A percentile compares a stretch with the other conserved stretches of the same genome.
phyloP scores from a whole-genome alignment of 1,140 invertebrate species.

The Drosophila novamexicana region DNA sequence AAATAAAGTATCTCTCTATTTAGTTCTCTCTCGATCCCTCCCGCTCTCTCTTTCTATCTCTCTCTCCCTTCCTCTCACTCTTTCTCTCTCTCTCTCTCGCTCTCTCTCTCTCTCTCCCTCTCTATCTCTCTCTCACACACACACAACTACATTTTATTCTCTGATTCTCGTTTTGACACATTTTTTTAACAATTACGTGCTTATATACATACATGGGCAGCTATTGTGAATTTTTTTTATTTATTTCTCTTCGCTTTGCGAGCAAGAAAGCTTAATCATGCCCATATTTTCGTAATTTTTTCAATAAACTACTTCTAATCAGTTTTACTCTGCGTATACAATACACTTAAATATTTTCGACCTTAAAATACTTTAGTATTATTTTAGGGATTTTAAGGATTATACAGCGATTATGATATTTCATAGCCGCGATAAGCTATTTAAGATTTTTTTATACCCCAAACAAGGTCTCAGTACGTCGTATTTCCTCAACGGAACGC shows the following conservation, averaged over 20 bases:
- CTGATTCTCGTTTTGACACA: no score
- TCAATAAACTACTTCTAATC: background rate
- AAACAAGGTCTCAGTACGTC: conserved; percentile 14
- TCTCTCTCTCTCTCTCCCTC: background rate
- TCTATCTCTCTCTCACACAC: no score
- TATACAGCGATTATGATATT: background rate
- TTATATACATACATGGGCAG: no score
- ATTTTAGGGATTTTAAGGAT: background rate
- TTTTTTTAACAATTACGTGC: no score
- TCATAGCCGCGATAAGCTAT: conserved; percentile 15
- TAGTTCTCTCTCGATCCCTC: background rate
- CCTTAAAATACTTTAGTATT: background rate
- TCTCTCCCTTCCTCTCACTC: background rate
- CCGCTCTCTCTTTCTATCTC: background rate
- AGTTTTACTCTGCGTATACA: background rate
- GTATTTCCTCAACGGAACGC: conserved; percentile 31
- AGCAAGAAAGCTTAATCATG: no score
- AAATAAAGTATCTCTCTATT: background rate
- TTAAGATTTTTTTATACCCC: conserved; percentile 12
- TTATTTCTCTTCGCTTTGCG: no score
- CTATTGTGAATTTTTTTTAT: no score
- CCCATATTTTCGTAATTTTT: no score
- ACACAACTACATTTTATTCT: no score
- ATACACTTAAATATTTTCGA: no score
- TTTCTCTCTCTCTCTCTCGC: background rate